These are phyloP conservation scores for Uropsilus gracilis DNA, from an alignment of 2,113 vertebrate genomes.

Conservation along the genomic window DNA sequence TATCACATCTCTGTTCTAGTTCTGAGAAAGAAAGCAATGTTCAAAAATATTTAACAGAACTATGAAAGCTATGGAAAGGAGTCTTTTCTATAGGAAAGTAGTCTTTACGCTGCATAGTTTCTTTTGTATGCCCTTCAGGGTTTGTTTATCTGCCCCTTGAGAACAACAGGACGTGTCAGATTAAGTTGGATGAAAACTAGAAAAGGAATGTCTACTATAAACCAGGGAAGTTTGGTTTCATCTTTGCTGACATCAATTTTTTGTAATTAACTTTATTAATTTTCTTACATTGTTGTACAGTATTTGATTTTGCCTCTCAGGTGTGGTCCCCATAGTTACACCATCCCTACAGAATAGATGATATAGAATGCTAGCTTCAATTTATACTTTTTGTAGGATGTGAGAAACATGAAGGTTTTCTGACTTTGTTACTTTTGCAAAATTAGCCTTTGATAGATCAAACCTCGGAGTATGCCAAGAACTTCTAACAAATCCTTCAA, in stretches of 20 bases:
- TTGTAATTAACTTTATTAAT: no score
- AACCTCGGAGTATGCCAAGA: no score
- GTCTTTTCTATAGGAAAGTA: conserved; percentile 66
- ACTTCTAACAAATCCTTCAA: no score
- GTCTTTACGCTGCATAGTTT: conserved; percentile 72
- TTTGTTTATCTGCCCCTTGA: conserved; percentile 96
- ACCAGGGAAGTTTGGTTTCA: conserved; percentile 96
- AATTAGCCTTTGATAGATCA: no score
- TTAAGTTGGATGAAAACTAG: conserved; percentile 95
- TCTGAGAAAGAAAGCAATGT: conserved; percentile 82
- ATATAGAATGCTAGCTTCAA: conserved; percentile 83
- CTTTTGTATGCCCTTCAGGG: conserved; percentile 84
- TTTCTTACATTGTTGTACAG: no score
- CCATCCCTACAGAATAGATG: no score
- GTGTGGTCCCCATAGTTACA: no score
- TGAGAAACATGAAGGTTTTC: conserved; percentile 92
- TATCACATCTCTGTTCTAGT: conserved; percentile 69
- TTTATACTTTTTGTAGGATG: conserved; percentile 95
- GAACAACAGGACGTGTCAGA: conserved; percentile 95
- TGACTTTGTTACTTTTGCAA: conserved; percentile 83
- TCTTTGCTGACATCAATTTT: conserved; percentile 89
- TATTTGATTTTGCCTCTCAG: no score
- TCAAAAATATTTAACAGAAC: conserved; percentile 87
- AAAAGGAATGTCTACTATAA: conserved; percentile 94
- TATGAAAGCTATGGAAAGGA: conserved; percentile 77